Evolutionary conservation across 2,888 invertebrate genomes (phyloP), one percentile per base, ranked within the genome.

Genomic region (Papilio gigon): DNA sequence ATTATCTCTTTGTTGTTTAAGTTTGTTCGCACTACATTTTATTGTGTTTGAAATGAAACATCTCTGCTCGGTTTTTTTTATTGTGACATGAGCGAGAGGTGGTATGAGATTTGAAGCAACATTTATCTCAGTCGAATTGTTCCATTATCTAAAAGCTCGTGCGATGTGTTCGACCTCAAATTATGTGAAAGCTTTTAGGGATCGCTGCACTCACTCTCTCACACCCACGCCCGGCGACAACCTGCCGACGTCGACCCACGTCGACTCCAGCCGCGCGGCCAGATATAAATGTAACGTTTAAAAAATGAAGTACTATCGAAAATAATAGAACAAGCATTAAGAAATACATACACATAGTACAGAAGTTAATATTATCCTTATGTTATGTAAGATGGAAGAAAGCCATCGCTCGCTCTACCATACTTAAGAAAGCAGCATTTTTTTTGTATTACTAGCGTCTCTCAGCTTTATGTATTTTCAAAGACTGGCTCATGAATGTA

Each of bases 131-230:
- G n/a, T 42, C 42, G 60, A 40, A 61, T 40, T 40, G 60, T 61
- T 61, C 60, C 60, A 61, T 61, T 61, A 61, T 40, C 60, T 37
- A 27, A 61, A 40, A 37, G 60, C 60, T 61, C n/a, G n/a, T 56
- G 53, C 40, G 40, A 40, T 40, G 40, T 61, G 40, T 42, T 61
- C 60, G 25, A 61, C 27, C 60, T 61, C 60, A 27, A 61, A 61
- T 61, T 61, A 25, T 61, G 40, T 40, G 40, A 61, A 61, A 61
- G 60, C 60, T 61, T 61, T 61, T 61, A 61, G 60, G 60, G 60
- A 61, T 37, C 40, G 37, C n/a, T 40, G 60, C 60, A 40, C 60
- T 61, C 25, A 30, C 33, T 4, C 33, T 4, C 60, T 12, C 35
- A 40, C 53, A 53, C n/a, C 11, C 50, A 14, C 50, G 9, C n/a